phyloP scores from a whole-genome alignment of 1,140 invertebrate genomes.

The Phymastichus coffea region DNA sequence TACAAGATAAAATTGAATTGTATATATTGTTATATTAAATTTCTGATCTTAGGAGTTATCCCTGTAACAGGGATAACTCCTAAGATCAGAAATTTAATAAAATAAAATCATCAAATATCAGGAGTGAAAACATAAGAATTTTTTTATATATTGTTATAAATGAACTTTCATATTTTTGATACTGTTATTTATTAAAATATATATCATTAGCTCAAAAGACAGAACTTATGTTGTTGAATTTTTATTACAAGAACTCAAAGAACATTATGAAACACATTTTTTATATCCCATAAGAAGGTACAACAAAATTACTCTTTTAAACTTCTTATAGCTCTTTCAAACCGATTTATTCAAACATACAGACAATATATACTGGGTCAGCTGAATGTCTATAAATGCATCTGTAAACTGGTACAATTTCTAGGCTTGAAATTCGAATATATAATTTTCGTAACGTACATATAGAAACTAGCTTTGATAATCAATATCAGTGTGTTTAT shows the following conservation, averaged over 20 bases:
- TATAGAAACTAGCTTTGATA: neutral
- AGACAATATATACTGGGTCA: conserved; percentile 6
- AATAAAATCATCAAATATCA: no score
- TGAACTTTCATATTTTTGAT: conserved; percentile 1
- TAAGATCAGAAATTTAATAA: no score
- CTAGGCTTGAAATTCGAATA: neutral
- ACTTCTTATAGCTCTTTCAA: neutral
- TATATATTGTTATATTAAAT: neutral
- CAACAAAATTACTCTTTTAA: neutral
- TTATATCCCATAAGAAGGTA: no score
- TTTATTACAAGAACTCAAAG: no score
- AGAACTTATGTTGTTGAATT: no score
- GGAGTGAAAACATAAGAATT: no score
- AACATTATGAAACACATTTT: no score
- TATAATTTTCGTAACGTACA: neutral
- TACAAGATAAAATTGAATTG: no score
- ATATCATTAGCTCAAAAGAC: no score
- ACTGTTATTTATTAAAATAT: neutral
- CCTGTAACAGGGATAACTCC: no score
- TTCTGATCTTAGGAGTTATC: no score
- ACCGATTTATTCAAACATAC: conserved; percentile 21
- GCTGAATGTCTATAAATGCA: conserved; percentile 2
- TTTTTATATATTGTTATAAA: neutral
- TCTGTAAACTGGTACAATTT: conserved; percentile 16
- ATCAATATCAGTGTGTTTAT: neutral